phyloP scores from a whole-genome alignment of 2,888 invertebrate genomes.

The Scrobipalpa atriplicella region DNA sequence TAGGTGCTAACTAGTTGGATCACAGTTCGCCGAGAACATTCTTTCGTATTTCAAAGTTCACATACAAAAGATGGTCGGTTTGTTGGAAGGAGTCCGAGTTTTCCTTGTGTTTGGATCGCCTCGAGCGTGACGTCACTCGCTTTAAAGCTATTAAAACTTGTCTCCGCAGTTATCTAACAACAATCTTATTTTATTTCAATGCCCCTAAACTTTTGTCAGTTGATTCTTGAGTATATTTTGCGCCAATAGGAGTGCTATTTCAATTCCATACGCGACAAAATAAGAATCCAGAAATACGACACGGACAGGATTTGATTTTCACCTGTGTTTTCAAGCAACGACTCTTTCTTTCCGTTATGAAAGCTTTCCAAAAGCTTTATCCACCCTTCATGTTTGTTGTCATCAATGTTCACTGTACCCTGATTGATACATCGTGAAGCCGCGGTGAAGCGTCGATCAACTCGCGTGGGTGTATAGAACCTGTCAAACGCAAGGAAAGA shows the following conservation, averaged over 20 bases:
- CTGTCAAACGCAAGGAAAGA: neutral
- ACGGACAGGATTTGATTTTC: too few species aligned
- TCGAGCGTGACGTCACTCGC: neutral
- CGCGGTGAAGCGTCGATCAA: neutral
- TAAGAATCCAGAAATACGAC: too few species aligned
- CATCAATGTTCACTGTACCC: neutral
- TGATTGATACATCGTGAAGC: neutral
- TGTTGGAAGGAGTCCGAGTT: neutral
- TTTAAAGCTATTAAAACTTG: slow-evolving; percentile 6
- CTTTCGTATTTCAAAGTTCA: neutral
- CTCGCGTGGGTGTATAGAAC: neutral
- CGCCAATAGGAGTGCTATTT: too few species aligned
- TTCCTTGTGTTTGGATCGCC: neutral
- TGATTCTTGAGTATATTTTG: too few species aligned
- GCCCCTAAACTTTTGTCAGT: too few species aligned
- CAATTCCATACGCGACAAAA: too few species aligned
- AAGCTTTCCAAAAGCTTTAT: too few species aligned
- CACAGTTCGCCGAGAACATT: neutral
- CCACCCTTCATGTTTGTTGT: too few species aligned
- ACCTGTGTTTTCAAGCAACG: too few species aligned
- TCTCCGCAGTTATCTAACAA: neutral
- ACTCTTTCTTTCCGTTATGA: too few species aligned
- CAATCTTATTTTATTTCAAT: neutral
- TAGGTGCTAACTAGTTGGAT: slow-evolving; percentile 11
- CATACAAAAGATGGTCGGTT: slow-evolving; percentile 3